Evolutionary conservation across 2,797 vertebrate genomes (phyloP), one percentile per base, ranked within the genome.

Genomic region (Nyctalus aviator): DNA sequence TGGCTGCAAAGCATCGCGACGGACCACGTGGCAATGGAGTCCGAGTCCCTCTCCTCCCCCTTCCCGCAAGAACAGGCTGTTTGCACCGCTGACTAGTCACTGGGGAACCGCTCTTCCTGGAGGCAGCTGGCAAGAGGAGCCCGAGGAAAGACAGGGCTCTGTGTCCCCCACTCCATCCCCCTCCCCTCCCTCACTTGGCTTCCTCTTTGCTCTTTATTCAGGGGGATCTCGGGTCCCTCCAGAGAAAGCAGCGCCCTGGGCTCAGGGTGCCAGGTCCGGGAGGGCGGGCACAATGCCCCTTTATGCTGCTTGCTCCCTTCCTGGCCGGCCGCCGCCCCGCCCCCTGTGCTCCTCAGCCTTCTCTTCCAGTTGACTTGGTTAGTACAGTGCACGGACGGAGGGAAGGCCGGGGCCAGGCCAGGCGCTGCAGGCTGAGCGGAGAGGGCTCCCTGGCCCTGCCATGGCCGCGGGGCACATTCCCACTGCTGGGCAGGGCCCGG

Each of bases 301-400:
- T 98, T 98, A 97, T 98, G 96, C 97, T 94, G 97, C 85, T 93
- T 44, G 96, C 96, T 94, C 97, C 92, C 97, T 96, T 97, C 97
- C 98, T 93, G 98, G 96, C 97, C 98, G 96, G 98, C 98, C 97
- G 97, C 97, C 50, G n/a, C 92, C 91, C 97, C 15, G 97, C 87
- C 96, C 96, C 97, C 97, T 97, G 82, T 53, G 96, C 97, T 97
- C 97, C 98, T 96, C 96, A 96, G 96, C 96, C 96, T 97, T 97
- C 98, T 97, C 97, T 98, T 96, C 97, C 98, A 98, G 97, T 97
- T 98, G 98, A 98, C 97, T 98, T 98, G 93, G 93, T 96, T 97
- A 97, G 97, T 97, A 97, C 95, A 98, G 97, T 96, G 72, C 97
- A 95, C 50, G 95, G 97, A 95, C 79, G 62, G 95, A 98, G 96